Percentiles rank a stretch among this genome's conserved stretches.
These are phyloP conservation scores for Ryuthela nishihirai DNA, from an alignment of 2,888 invertebrate genomes.

Conservation along the genomic window DNA sequence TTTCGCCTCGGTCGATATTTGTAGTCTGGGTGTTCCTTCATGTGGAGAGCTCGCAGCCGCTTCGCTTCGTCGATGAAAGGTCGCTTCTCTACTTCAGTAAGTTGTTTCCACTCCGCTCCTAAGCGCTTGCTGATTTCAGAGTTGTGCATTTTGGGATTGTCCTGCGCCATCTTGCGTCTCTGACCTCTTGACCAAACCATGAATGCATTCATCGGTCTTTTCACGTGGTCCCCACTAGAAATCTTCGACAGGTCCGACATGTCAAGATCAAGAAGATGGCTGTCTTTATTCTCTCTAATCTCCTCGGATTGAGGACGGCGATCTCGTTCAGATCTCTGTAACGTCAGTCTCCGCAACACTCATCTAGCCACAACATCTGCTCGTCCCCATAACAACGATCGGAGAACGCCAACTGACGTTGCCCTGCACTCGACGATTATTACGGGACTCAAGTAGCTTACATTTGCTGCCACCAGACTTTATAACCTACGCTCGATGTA, in stretches of 20 bases:
- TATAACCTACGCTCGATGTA: no score
- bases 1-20: conserved; percentile 78
- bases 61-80: conserved; percentile 99
- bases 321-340: no score
- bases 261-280: neutral
- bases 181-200: conserved; percentile 99
- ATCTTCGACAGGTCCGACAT: conserved; percentile 12
- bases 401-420: neutral
- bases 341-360: no score
- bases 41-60: conserved; percentile 91
- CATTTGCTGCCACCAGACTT: no score
- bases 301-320: no score
- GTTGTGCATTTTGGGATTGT: conserved; percentile 99
- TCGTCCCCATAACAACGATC: no score
- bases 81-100: conserved; percentile 91
- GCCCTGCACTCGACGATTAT: neutral
- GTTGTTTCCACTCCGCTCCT: conserved; percentile 96
- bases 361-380: no score
- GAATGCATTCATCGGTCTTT: conserved; percentile 96
- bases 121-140: conserved; percentile 95
- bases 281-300: neutral
- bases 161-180: conserved; percentile 96
- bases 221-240: conserved; percentile 71
- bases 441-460: no score
- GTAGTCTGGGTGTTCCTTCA: conserved; percentile 87